Evolutionary conservation across 2,797 vertebrate genomes (phyloP), one percentile per base, ranked within the genome.

Genomic region (Aythya fuligula): DNA sequence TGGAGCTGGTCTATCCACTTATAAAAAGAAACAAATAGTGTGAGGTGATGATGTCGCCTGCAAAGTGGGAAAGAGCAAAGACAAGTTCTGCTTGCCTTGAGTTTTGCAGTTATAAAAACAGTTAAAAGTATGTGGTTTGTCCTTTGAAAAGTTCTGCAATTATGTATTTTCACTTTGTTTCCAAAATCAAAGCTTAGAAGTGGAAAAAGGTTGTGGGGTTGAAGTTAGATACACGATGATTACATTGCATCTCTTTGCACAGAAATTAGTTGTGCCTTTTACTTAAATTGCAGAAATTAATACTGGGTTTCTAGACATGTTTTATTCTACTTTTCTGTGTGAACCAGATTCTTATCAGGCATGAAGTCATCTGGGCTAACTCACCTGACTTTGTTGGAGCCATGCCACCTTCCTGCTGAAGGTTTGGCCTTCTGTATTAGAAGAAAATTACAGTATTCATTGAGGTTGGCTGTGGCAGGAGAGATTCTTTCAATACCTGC

Each of bases 261-360:
- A 57, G 16, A 82, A 89, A 60, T 39, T 1, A 38, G n/a, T n/a
- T n/a, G 34, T 34, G 1, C 54, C 2, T 60, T 83, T 43, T 39
- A 38, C 53, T 7, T 70, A 7, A 78, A 9, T 4, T 38, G 56
- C 47, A 53, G 51, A 81, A 81, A 13, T 45, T 8, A 73, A 34
- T 28, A 62, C 9, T 30, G 16, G 7, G 4, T 78, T 88, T 91
- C 45, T 51, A 64, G 43, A 15, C 38, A n/a, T 32, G 61, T 19
- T 18, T 39, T 62, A 38, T 19, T 1, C 0, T 57, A 0, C 30
- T n/a, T 81, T 41, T 34, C 28, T n/a, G 21, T 75, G 24, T 77
- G 73, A 67, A 11, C 7, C 18, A 64, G 19, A 45, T 88, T 86
- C 14, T 79, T 58, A 41, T 3, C 51, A 91, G 58, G 24, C 22